Conservation (phyloP, 2,888 invertebrate genomes). For the Biston betularia region DNA sequence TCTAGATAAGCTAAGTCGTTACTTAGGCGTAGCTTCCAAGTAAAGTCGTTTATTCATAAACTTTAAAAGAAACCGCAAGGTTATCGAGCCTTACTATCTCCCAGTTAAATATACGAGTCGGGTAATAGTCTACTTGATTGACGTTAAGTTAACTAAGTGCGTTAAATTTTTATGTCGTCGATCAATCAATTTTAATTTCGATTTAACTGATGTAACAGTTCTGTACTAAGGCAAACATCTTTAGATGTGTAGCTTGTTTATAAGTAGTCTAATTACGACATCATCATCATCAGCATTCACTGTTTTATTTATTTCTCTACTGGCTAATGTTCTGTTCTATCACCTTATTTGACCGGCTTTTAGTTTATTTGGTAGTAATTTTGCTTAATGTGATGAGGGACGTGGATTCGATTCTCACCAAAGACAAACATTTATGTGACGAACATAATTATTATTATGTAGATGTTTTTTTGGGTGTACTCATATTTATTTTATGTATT, state of each 20-base stretch:
- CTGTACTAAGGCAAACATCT: conserved; percentile 5
- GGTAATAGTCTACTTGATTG: conserved; percentile 66
- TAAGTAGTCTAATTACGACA: neutral
- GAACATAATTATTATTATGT: too few species aligned
- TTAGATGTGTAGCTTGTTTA: neutral
- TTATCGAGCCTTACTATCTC: conserved; percentile 55
- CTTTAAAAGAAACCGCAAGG: conserved; percentile 63
- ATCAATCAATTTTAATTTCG: conserved; percentile 81
- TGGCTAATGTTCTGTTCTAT: neutral
- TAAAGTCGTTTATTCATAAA: conserved; percentile 56
- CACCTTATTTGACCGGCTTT: too few species aligned
- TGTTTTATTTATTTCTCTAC: neutral
- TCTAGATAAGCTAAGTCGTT: conserved; percentile 50
- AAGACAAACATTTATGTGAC: too few species aligned
- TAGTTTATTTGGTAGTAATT: too few species aligned
- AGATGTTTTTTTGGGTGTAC: too few species aligned
- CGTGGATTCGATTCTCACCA: too few species aligned
- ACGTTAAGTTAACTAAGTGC: conserved; percentile 66
- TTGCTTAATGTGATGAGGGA: too few species aligned
- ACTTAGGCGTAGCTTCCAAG: conserved; percentile 50
- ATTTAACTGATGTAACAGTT: conserved; percentile 44
- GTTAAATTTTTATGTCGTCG: conserved; percentile 79
- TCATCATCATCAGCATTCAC: neutral
- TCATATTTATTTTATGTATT: too few species aligned
- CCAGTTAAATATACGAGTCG: conserved; percentile 57